phyloP scores from a whole-genome alignment of 2,888 invertebrate genomes.

The Nemoura dubitans region DNA sequence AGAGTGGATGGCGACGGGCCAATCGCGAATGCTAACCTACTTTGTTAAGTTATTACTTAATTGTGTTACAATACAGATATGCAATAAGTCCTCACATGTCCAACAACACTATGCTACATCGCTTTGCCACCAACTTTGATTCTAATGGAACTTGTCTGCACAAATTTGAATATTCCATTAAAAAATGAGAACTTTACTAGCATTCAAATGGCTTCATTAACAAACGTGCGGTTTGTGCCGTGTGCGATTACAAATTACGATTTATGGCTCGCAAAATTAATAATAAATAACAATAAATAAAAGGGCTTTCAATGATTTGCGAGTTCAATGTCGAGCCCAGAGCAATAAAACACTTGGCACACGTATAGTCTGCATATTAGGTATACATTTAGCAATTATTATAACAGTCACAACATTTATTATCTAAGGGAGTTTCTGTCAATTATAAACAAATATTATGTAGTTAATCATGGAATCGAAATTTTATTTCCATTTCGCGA shows the following conservation, averaged over 20 bases:
- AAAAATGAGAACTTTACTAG: neutral
- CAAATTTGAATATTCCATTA: neutral
- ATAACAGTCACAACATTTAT: neutral
- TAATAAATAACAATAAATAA: neutral
- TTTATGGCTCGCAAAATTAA: neutral
- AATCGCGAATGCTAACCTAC: neutral
- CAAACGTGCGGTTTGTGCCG: neutral
- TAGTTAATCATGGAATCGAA: too few relatives aligned
- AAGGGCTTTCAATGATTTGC: neutral
- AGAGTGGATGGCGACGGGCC: neutral
- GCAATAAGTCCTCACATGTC: neutral
- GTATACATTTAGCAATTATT: neutral
- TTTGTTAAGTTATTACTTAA: neutral
- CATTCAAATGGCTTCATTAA: conserved; percentile 4
- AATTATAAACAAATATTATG: too few relatives aligned
- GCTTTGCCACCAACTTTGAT: neutral
- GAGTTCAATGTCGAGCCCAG: neutral
- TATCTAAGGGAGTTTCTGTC: too few relatives aligned
- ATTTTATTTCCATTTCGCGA: too few relatives aligned
- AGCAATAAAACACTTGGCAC: neutral
- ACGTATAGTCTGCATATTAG: neutral
- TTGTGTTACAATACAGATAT: neutral
- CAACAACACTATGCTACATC: neutral
- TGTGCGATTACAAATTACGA: neutral
- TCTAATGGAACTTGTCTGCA: neutral